Conservation (phyloP, 2,888 invertebrate genomes). For the Hesperia comma region DNA sequence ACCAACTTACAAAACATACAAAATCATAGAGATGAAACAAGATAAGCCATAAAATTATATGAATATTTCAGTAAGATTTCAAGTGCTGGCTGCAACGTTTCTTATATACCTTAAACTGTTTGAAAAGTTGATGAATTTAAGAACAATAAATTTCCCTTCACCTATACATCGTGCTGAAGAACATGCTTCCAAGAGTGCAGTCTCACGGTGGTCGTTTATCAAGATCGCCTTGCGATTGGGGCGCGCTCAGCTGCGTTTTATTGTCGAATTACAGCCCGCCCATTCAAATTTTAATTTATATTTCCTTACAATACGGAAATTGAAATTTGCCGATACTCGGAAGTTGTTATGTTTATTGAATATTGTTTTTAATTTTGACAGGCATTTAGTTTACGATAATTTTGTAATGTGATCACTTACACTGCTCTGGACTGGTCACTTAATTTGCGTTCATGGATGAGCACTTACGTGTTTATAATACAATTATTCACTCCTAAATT, state of each 20-base stretch:
- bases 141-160: constrained; percentile 40
- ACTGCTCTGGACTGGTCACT: too few relatives aligned
- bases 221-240: constrained; percentile 81
- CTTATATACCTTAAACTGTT: neutral
- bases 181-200: constrained; percentile 65
- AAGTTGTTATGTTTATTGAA: neutral
- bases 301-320: constrained; percentile 57
- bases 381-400: too few relatives aligned
- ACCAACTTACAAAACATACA: too few relatives aligned
- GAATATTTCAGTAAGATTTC: too few relatives aligned
- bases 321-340: constrained; percentile 46
- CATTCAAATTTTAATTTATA: constrained; percentile 76
- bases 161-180: constrained; percentile 29
- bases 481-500: too few relatives aligned
- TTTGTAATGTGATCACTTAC: too few relatives aligned
- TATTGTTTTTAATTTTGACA: neutral
- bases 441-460: too few relatives aligned
- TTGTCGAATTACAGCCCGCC: constrained; percentile 75
- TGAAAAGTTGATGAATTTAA: constrained; percentile 13
- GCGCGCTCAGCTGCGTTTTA: constrained; percentile 81
- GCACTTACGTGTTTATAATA: too few relatives aligned
- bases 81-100: too few relatives aligned
- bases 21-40: too few relatives aligned
- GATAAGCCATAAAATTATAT: too few relatives aligned
- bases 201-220: constrained; percentile 82